Percentiles rank a stretch among this genome's conserved stretches.
These are phyloP conservation scores for Camptogramma bilineatum DNA, from an alignment of 2,888 invertebrate genomes.

Conservation along the genomic window DNA sequence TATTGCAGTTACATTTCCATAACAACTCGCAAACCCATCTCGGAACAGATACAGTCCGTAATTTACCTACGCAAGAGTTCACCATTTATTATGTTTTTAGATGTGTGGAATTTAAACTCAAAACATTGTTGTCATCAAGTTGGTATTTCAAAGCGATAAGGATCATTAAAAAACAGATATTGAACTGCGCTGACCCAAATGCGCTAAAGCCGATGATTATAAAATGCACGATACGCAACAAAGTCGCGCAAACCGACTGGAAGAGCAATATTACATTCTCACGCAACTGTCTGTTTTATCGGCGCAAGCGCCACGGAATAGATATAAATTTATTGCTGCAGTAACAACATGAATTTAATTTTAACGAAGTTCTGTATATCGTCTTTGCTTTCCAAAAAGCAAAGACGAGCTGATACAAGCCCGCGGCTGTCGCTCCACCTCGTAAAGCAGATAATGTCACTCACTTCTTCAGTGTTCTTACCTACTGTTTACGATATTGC, in stretches of 20 bases:
- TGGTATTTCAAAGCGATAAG: constrained; percentile 32
- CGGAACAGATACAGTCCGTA: neutral
- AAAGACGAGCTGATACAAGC: neutral
- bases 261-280: constrained; percentile 61
- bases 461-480: constrained; percentile 1
- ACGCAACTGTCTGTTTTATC: constrained; percentile 74
- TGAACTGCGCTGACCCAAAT: constrained; percentile 47
- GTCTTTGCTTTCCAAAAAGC: neutral
- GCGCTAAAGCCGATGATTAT: constrained; percentile 35
- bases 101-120: constrained; percentile 5
- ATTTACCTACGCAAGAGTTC: neutral
- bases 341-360: neutral
- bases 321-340: neutral
- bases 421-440: neutral
- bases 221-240: constrained; percentile 38
- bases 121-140: constrained; percentile 32
- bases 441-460: neutral
- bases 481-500: constrained; percentile 4
- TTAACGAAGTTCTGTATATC: neutral
- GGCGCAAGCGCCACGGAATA: constrained; percentile 52
- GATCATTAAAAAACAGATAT: constrained; percentile 28
- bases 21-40: constrained; percentile 16
- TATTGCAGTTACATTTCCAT: constrained; percentile 18
- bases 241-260: constrained; percentile 33
- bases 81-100: neutral